Percentiles rank a stretch among this genome's conserved stretches.
phyloP scores from a whole-genome alignment of 2,797 vertebrate species.

The Molossus alvarezi region DNA sequence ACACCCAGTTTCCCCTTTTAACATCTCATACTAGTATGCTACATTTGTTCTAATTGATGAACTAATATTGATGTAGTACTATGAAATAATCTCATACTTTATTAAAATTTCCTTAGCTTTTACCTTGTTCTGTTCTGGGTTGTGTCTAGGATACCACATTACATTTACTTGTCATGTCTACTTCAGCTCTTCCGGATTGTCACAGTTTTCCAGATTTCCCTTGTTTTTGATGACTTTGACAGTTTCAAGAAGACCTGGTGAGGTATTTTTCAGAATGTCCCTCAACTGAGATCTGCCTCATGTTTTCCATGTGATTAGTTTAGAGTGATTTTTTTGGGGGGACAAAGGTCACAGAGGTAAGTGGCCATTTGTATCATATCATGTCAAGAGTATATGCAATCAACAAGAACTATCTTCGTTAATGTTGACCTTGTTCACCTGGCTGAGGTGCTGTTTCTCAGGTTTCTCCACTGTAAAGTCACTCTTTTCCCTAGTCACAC shows the following conservation, averaged over 20 bases:
- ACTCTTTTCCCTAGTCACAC: background rate
- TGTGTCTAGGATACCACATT: background rate
- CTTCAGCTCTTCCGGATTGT: background rate
- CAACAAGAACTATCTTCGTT: background rate
- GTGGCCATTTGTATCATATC: background rate
- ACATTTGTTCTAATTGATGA: background rate
- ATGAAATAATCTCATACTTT: background rate
- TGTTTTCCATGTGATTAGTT: background rate
- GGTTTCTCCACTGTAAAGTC: background rate
- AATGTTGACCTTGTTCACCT: background rate
- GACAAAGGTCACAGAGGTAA: background rate
- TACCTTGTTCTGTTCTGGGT: background rate
- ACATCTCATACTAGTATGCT: background rate
- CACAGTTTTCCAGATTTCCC: background rate
- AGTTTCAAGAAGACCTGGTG: background rate
- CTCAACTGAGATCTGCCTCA: background rate
- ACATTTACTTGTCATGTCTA: background rate
- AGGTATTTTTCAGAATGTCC: background rate
- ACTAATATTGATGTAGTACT: background rate
- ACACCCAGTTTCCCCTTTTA: background rate
- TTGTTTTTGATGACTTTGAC: slow-evolving; percentile 15
- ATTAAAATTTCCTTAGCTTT: background rate
- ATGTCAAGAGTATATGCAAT: background rate
- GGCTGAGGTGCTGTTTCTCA: background rate
- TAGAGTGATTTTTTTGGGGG: background rate